Evolutionary conservation across 2,888 invertebrate genomes (phyloP), one percentile per base, ranked within the genome.

Genomic region (Agrochola lychnidis): DNA sequence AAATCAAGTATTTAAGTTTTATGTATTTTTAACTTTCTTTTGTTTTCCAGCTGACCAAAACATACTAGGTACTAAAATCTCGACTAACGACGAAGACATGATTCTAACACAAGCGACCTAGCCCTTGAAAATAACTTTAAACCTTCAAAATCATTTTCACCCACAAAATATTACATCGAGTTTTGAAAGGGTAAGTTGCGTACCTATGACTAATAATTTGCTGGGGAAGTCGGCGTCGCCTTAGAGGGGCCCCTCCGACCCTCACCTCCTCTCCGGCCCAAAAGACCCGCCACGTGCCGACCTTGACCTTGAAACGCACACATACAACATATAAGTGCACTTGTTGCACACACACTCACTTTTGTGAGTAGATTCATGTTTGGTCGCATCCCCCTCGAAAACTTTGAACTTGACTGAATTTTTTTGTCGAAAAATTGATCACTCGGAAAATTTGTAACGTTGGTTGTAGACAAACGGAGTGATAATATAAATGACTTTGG

Each of bases 241-340:
- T 40, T 42, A 56, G 70, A 72, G 75, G 79, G 81, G 81, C 82
- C 80, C 79, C 85, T 70, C 80, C 78, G 59, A 70, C 75, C 75
- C 81, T 70, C 70, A 73, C 81, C 62, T 70, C 70, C 62, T 83
- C 57, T 59, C 61, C 64, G 53, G 63, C 67, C 63, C 70, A 83
- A 73, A 77, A 45, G 66, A 36, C 86, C 82, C 83, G 87, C 88
- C 94, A 93, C 94, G 94, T 93, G 93, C 89, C 91, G 87, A 88
- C 93, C 94, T 92, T 94, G 94, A 92, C 94, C 94, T 95, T 95
- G 94, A 91, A 90, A 90, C 91, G 78, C 89, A 89, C 89, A 89
- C 92, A 89, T 83, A 88, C 87, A 83, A 69, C 67, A 56, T 67
- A 72, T 75, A 84, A 86, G 76, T 84, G 79, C 88, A 83, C 86